Percentiles rank a stretch among this genome's conserved stretches.
Evolutionary conservation across 2,113 vertebrate species (phyloP).

Genomic region (Brachypodius melanocephalos): DNA sequence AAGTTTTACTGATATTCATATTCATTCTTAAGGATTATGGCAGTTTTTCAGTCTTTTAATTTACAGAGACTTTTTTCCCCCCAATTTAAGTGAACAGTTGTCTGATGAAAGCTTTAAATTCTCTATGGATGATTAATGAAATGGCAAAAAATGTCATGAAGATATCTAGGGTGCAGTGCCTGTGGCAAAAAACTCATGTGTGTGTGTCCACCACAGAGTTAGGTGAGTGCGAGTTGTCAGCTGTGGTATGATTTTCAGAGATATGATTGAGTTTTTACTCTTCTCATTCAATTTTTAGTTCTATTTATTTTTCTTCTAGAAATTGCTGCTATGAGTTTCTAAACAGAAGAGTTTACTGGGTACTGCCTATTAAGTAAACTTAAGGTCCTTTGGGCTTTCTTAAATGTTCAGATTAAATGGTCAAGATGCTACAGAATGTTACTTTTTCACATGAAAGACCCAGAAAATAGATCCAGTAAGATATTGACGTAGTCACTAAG

Average conservation of each 20-base stretch:
- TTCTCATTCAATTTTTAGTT: not conserved
- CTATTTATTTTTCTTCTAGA: not conserved
- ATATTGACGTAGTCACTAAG: not conserved
- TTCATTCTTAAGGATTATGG: not conserved
- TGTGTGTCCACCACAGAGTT: not conserved
- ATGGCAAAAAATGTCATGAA: fast-evolving
- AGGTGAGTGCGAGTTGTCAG: not conserved
- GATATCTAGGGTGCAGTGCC: not conserved
- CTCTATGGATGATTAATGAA: not conserved
- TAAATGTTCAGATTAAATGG: not conserved
- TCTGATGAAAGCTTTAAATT: not conserved
- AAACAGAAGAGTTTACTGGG: not conserved
- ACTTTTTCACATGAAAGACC: not conserved
- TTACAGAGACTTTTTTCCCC: not conserved
- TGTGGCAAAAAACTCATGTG: not conserved
- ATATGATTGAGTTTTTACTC: not conserved
- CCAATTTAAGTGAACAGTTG: not conserved
- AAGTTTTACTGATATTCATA: not conserved
- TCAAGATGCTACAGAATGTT: not conserved
- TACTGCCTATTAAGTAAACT: not conserved
- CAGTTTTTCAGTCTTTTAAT: not conserved
- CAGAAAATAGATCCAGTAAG: not conserved
- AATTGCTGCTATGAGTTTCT: not conserved
- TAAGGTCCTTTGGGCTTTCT: not conserved
- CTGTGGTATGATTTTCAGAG: not conserved